Base-by-base conservation (phyloP, 1,140 invertebrate species). In the Telenomus remus region DNA sequence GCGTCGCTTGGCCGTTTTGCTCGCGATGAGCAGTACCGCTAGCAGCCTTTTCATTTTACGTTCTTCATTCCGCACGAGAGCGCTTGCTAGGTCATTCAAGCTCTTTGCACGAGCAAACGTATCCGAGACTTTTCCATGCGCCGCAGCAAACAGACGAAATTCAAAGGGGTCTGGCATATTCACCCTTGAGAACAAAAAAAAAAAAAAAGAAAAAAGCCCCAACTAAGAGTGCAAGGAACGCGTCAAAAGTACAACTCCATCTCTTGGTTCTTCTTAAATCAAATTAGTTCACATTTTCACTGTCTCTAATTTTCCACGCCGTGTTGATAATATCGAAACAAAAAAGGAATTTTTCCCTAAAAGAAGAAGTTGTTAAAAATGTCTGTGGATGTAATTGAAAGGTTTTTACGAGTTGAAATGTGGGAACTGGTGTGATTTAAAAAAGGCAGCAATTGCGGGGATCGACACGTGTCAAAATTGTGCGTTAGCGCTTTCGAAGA, bases 61-160 rank as follows among this genome's bases (percentile, higher is more conserved):
- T 69, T 68, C 72, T 75, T 69, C 64, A 75, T 75, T 74, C 59
- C 69, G 56, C 72, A 57, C 63, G 59, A 69, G 72, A 69, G 72
- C 64, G 64, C 59, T 72, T 56, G 71, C 51, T 55, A 66, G 57
- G 71, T 55, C 71, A 74, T 74, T 74, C 63, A 68, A 56, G 53
- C 71, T 74, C 50, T 74, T 68, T 68, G 56, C 55, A 54, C 27
- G 61, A 50, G 19, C 57, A 49, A 59, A 68, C 50, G 44, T 27
- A 50, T 46, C 53, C 46, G 63, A 66, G 54, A 64, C 44, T 68
- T 75, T 57, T 69, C 63, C 42, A 48, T 43, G 44, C 50, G 12
- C n/a, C 46, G 48, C 47, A 47, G 35, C 27, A 50, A 54, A 63
- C 44, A 59, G 44, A 57, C 49, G 35, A 64, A 61, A 64, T 68